Evolutionary conservation across 1,140 invertebrate genomes (phyloP).

Genomic region (Orchesella cincta): DNA sequence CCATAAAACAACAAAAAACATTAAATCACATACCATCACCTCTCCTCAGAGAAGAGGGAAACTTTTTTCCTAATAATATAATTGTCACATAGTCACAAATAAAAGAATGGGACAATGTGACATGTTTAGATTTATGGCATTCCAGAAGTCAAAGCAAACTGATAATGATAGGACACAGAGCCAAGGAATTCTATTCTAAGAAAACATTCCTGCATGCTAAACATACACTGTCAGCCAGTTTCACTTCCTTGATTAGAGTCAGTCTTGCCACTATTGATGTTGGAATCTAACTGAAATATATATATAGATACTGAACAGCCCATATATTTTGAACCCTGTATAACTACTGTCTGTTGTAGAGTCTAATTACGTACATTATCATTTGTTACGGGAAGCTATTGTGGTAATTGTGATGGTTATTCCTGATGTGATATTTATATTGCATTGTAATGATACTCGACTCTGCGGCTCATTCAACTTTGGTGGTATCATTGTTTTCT

Average conservation of each 20-base stretch:
- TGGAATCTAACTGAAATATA: too few relatives aligned
- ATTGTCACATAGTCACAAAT: not conserved
- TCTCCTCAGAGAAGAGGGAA: too few relatives aligned
- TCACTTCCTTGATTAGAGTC: too few relatives aligned
- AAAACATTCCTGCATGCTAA: not conserved
- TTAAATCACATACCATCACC: too few relatives aligned
- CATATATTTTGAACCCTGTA: not conserved
- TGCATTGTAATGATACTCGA: too few relatives aligned
- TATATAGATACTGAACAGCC: not conserved
- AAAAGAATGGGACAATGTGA: not conserved
- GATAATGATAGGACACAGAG: slow-evolving; percentile 2
- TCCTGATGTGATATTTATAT: too few relatives aligned
- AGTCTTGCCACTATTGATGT: too few relatives aligned
- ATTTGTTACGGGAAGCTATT: too few relatives aligned
- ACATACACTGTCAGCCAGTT: not conserved
- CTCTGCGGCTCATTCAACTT: too few relatives aligned
- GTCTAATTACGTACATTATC: not conserved
- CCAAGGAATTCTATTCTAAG: not conserved
- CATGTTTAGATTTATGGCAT: slow-evolving; percentile 18
- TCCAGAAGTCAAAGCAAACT: slow-evolving; percentile 7
- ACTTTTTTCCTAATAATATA: not conserved
- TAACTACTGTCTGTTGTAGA: not conserved
- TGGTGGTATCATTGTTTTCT: too few relatives aligned
- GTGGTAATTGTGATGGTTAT: too few relatives aligned
- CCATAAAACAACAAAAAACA: too few relatives aligned